Evolutionary conservation across 2,888 invertebrate species (phyloP).

Genomic region (Phasia obesa): DNA sequence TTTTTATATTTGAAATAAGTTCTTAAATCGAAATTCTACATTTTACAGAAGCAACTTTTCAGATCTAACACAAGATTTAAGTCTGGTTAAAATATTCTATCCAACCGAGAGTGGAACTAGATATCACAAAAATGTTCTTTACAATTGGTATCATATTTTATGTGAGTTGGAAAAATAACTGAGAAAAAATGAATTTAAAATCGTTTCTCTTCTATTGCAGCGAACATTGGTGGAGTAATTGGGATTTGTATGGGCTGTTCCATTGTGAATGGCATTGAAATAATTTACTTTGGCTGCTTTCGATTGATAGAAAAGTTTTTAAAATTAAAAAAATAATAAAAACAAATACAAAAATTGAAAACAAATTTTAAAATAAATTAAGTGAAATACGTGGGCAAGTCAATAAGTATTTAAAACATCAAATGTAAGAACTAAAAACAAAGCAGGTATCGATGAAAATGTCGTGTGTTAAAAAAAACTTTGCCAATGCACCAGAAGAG

Average conservation of each 20-base stretch:
- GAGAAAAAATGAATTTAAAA: not conserved
- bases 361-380: not conserved
- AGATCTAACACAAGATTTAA: conserved; percentile 40
- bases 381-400: no score
- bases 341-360: not conserved
- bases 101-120: conserved; percentile 64
- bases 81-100: conserved; percentile 74
- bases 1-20: conserved; percentile 4
- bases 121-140: conserved; percentile 75
- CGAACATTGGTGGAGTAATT: conserved; percentile 78
- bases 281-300: conserved; percentile 76
- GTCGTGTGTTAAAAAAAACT: no score
- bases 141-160: conserved; percentile 77
- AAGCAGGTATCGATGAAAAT: no score
- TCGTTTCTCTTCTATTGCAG: conserved; percentile 65
- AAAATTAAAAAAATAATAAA: conserved; percentile 34
- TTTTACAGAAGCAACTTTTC: conserved; percentile 36
- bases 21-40: no score
- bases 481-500: no score
- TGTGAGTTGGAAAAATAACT: conserved; percentile 73
- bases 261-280: conserved; percentile 78
- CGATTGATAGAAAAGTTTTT: conserved; percentile 72
- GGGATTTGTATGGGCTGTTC: conserved; percentile 80
- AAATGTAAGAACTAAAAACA: no score
- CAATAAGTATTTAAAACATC: no score